These are phyloP conservation scores for Drosophila merina DNA, from an alignment of 2,888 invertebrate genomes.

Conservation along the genomic window DNA sequence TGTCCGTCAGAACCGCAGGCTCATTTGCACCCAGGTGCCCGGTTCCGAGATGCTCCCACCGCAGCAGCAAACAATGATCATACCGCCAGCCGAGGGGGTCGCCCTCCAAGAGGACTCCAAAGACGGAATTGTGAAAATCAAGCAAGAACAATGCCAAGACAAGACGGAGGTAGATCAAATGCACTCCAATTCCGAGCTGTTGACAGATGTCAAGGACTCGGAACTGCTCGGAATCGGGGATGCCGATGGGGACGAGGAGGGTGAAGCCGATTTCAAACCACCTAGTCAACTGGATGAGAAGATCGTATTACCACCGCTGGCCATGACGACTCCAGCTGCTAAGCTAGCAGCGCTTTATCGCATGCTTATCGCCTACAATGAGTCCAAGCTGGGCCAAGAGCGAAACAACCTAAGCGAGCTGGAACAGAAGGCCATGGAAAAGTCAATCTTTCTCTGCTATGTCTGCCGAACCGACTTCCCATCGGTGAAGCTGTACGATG, in stretches of 20 bases:
- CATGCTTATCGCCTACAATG: conserved; percentile 83
- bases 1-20: conserved; percentile 82
- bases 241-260: conserved; percentile 31
- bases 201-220: conserved; percentile 73
- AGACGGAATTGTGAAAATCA: conserved; percentile 81
- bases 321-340: conserved; percentile 75
- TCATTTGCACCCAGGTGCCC: conserved; percentile 73
- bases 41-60: conserved; percentile 37
- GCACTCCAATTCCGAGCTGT: conserved; percentile 34
- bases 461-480: conserved; percentile 88
- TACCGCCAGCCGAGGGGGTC: conserved; percentile 34
- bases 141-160: conserved; percentile 74
- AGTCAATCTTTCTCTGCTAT: conserved; percentile 85
- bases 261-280: conserved; percentile 60
- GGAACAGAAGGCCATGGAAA: conserved; percentile 81
- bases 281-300: conserved; percentile 64
- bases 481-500: conserved; percentile 88
- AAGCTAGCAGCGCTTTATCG: conserved; percentile 82
- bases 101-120: conserved; percentile 74
- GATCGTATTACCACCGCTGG: conserved; percentile 57
- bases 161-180: conserved; percentile 51
- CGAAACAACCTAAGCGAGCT: conserved; percentile 78
- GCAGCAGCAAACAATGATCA: conserved; percentile 41
- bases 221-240: conserved; percentile 60
- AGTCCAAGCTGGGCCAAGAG: conserved; percentile 81